Evolutionary conservation across 1,140 invertebrate genomes (phyloP).

Genomic region (Papilio helenus): DNA sequence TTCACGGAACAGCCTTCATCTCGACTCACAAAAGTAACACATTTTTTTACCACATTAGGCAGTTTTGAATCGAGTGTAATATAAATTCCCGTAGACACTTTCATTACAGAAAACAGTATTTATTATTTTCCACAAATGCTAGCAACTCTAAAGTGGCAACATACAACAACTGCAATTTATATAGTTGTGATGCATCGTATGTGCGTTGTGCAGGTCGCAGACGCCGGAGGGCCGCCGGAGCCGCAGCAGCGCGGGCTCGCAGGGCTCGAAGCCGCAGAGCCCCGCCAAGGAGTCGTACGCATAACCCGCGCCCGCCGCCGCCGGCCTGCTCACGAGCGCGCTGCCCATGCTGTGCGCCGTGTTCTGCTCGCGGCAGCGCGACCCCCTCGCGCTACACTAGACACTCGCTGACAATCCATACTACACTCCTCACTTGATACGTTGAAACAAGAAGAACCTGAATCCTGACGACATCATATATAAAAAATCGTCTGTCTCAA

Average conservation of each 20-base stretch:
- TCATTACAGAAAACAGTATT: not conserved
- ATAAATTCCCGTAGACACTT: too few species aligned
- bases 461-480: not conserved
- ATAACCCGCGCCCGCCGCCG: conserved; percentile 65
- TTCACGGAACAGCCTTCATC: conserved; percentile 68
- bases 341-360: conserved; percentile 71
- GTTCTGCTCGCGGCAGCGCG: conserved; percentile 62
- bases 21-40: conserved; percentile 78
- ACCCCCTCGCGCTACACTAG: conserved; percentile 62
- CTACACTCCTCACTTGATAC: not conserved
- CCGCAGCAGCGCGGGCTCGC: conserved; percentile 50
- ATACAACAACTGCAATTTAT: not conserved
- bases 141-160: not conserved
- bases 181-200: not conserved
- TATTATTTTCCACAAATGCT: too few species aligned
- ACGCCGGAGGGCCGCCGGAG: conserved; percentile 67
- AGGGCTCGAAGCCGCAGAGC: conserved; percentile 52
- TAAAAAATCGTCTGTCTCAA: not conserved
- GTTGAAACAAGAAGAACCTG: not conserved
- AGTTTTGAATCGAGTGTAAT: too few species aligned
- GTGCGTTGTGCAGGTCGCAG: conserved; percentile 57
- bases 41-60: not conserved
- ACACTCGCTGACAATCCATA: conserved; percentile 25
- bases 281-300: conserved; percentile 71
- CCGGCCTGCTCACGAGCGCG: conserved; percentile 64